These are phyloP conservation scores for Alentia gelatinosa DNA, from an alignment of 2,888 invertebrate species.

Conservation along the genomic window DNA sequence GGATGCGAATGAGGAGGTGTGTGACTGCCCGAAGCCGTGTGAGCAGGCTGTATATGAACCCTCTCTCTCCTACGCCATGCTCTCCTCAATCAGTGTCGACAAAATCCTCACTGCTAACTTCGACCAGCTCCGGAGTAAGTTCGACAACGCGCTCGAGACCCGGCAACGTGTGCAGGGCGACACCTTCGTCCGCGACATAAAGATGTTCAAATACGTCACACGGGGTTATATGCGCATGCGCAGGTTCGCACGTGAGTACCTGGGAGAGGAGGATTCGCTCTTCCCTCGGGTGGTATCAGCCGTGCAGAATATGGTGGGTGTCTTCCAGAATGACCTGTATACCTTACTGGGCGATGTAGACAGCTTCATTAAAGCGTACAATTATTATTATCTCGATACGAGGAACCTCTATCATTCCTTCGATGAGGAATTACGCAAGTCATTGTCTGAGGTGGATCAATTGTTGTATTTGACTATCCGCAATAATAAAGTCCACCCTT, in stretches of 20 bases:
- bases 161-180: conserved; percentile 55
- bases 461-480: background rate
- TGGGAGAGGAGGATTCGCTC: conserved; percentile 60
- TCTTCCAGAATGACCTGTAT: conserved; percentile 58
- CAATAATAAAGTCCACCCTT: background rate
- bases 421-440: background rate
- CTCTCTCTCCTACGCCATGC: conserved; percentile 64
- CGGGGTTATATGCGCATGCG: conserved; percentile 50
- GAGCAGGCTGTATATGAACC: conserved; percentile 65
- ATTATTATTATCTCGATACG: conserved; percentile 26
- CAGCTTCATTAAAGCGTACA: conserved; percentile 49
- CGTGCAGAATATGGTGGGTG: conserved; percentile 53
- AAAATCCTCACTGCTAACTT: conserved; percentile 61
- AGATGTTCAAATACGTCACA: conserved; percentile 49
- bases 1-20: conserved; percentile 17
- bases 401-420: background rate
- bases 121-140: conserved; percentile 56
- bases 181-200: conserved; percentile 58
- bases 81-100: conserved; percentile 61
- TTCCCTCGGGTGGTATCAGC: conserved; percentile 56
- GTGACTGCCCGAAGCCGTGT: conserved; percentile 66
- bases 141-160: conserved; percentile 58
- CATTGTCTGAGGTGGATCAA: conserved; percentile 23
- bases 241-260: conserved; percentile 58
- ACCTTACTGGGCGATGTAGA: conserved; percentile 51